These are phyloP conservation scores for Acropternis orthonyx DNA, from an alignment of 2,797 vertebrate species.

Conservation along the genomic window DNA sequence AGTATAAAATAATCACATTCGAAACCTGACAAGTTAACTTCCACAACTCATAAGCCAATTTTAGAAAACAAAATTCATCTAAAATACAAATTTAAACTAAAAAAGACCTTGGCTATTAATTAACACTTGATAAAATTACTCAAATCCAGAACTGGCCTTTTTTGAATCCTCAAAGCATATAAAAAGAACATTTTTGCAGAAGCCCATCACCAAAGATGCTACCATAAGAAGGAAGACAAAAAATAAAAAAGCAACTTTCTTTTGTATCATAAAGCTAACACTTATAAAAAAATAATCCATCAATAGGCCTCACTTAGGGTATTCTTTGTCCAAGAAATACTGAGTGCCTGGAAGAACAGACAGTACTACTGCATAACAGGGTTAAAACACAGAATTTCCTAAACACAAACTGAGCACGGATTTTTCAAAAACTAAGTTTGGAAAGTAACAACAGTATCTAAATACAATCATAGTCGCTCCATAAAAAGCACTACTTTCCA, in stretches of 20 bases:
- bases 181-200: background rate
- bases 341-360: background rate
- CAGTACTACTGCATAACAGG: background rate
- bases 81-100: background rate
- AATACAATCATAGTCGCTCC: background rate
- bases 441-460: background rate
- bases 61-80: background rate
- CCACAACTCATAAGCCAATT: background rate
- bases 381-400: background rate
- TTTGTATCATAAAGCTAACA: background rate
- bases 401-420: fast-evolving
- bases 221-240: background rate
- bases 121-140: background rate
- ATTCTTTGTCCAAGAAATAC: background rate
- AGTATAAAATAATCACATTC: background rate
- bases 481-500: background rate
- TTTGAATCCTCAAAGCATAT: background rate
- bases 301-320: background rate
- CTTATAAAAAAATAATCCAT: background rate
- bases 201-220: background rate
- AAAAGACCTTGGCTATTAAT: background rate
- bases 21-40: background rate
- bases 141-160: background rate
- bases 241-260: background rate
- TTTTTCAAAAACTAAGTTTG: background rate